Evolutionary conservation across 2,888 invertebrate genomes (phyloP).

Genomic region (Osedax frankpressi): DNA sequence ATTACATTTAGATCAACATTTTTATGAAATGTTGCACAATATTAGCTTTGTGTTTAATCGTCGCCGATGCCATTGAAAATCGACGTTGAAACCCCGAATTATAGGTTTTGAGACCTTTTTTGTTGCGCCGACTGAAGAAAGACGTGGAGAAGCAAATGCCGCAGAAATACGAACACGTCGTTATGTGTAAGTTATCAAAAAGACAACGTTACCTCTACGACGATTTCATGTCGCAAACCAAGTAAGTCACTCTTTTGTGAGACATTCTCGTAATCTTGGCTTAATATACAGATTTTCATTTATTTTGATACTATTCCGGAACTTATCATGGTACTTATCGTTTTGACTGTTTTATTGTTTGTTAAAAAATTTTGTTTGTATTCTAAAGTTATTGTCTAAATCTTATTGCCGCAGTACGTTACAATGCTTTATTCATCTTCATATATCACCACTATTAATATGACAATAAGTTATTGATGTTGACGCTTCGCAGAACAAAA

Average conservation of each 20-base stretch:
- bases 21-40: background rate
- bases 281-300: no score
- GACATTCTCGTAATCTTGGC: background rate
- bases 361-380: no score
- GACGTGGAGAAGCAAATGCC: conserved; percentile 97
- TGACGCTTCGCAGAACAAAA: conserved; percentile 59
- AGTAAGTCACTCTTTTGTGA: conserved; percentile 51
- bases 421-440: no score
- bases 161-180: conserved; percentile 58
- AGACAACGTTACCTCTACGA: conserved; percentile 92
- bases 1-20: no score
- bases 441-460: no score
- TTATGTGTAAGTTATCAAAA: conserved; percentile 60
- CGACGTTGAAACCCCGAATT: no score
- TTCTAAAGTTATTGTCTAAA: background rate
- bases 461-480: no score
- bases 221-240: conserved; percentile 94
- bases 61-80: background rate
- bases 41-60: background rate
- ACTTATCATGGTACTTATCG: no score
- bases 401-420: background rate
- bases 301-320: no score
- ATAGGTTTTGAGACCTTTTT: conserved; percentile 78
- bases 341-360: no score
- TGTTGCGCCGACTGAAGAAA: conserved; percentile 85